phyloP scores from a whole-genome alignment of 1,140 invertebrate species.

The Pachypeltis micranthus region DNA sequence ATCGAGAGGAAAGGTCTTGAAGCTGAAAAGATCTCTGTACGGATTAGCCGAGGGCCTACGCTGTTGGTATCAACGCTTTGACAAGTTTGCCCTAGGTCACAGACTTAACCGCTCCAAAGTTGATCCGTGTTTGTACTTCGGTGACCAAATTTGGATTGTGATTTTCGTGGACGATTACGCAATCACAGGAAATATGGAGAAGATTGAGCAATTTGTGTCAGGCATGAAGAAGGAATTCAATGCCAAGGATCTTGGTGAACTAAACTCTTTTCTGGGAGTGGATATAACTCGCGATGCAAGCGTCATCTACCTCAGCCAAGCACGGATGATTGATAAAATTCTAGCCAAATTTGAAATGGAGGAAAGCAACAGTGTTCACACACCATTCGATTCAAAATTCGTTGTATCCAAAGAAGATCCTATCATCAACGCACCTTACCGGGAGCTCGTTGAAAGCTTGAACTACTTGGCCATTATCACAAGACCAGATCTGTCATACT shows the following conservation, averaged over 20 bases:
- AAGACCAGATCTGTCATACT: not conserved
- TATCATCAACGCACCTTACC: not conserved
- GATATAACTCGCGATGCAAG: not conserved
- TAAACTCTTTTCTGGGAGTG: not conserved
- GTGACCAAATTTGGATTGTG: not conserved
- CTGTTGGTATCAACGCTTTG: not conserved
- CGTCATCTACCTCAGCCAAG: not conserved
- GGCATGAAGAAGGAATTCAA: not conserved
- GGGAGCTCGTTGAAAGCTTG: not conserved
- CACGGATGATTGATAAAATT: not conserved
- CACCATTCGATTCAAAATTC: not conserved
- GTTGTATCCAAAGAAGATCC: not conserved
- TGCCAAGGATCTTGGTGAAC: not conserved
- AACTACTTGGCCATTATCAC: not conserved
- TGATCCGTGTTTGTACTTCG: not conserved
- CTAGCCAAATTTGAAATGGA: not conserved
- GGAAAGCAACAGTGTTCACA: not conserved
- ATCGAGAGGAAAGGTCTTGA: not conserved
- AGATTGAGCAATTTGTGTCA: not conserved
- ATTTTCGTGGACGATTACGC: not conserved
- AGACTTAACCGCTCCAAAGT: not conserved
- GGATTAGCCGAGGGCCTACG: not conserved
- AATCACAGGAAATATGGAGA: not conserved
- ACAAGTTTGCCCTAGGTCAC: not conserved
- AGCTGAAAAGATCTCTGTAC: not conserved